These are phyloP conservation scores for Oryzias woworae DNA, from an alignment of 2,113 vertebrate genomes.

Conservation along the genomic window DNA sequence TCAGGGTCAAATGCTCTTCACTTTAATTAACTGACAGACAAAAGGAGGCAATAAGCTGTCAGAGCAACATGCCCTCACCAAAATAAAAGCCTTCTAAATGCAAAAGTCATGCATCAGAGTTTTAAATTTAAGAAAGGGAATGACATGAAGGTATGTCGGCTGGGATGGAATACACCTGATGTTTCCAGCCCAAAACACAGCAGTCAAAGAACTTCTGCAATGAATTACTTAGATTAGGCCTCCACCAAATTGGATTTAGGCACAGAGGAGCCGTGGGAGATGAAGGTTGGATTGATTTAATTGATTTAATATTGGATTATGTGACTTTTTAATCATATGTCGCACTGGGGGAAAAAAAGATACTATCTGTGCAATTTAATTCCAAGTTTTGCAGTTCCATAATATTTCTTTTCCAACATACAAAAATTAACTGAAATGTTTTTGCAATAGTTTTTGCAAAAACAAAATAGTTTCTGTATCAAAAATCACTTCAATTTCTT, in stretches of 20 bases:
- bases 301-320: conserved; percentile 72
- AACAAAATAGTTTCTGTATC: not conserved
- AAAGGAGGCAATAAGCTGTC: conserved; percentile 5
- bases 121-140: too few species aligned
- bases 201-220: conserved; percentile 69
- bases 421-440: not conserved
- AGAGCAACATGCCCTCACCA: conserved; percentile 18
- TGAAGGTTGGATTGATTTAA: conserved; percentile 72
- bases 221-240: conserved; percentile 76
- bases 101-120: too few species aligned
- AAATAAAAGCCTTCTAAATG: too few species aligned
- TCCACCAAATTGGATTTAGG: conserved; percentile 73
- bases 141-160: conserved; percentile 25
- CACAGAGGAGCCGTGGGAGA: conserved; percentile 62
- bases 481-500: not conserved
- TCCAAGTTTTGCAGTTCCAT: conserved; percentile 1
- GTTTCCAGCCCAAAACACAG: conserved; percentile 64
- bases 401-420: not conserved
- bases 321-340: conserved; percentile 64
- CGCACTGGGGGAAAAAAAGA: conserved; percentile 14
- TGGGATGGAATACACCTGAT: conserved; percentile 59
- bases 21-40: conserved; percentile 34
- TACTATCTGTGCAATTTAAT: conserved; percentile 48
- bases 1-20: conserved; percentile 3
- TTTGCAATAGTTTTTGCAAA: not conserved